Percentiles rank a stretch among this genome's conserved stretches.
phyloP scores from a whole-genome alignment of 2,797 vertebrate genomes.

The Phaenicophaeus curvirostris region DNA sequence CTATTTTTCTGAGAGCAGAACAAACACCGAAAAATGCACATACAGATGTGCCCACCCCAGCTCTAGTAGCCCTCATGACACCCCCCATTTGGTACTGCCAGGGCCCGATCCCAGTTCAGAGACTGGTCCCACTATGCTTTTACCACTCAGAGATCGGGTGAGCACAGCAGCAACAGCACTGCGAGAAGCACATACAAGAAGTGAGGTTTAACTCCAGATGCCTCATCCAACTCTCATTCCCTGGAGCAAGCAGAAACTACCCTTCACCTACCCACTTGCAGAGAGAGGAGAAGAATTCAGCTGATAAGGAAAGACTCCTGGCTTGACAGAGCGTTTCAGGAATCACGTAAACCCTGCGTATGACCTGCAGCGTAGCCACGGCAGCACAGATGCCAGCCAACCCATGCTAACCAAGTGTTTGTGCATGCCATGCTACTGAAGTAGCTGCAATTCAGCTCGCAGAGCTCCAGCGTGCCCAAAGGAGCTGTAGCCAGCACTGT shows the following conservation, averaged over 20 bases:
- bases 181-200: background rate
- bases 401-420: fast-evolving
- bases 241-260: background rate
- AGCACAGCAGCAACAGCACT: background rate
- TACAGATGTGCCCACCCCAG: background rate
- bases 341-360: background rate
- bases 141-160: background rate
- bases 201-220: background rate
- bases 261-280: background rate
- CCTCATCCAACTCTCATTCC: background rate
- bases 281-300: background rate
- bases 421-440: background rate
- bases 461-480: background rate
- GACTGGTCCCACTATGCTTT: background rate
- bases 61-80: fast-evolving
- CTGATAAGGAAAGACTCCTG: fast-evolving
- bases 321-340: background rate
- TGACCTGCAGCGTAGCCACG: fast-evolving
- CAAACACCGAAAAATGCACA: background rate
- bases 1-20: background rate
- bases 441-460: background rate
- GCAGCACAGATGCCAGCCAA: background rate
- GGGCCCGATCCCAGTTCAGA: background rate
- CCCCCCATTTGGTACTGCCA: fast-evolving
- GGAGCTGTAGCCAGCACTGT: background rate